Percentiles rank a stretch among this genome's conserved stretches.
Evolutionary conservation across 2,113 vertebrate genomes (phyloP).

Genomic region (Mobula birostris): DNA sequence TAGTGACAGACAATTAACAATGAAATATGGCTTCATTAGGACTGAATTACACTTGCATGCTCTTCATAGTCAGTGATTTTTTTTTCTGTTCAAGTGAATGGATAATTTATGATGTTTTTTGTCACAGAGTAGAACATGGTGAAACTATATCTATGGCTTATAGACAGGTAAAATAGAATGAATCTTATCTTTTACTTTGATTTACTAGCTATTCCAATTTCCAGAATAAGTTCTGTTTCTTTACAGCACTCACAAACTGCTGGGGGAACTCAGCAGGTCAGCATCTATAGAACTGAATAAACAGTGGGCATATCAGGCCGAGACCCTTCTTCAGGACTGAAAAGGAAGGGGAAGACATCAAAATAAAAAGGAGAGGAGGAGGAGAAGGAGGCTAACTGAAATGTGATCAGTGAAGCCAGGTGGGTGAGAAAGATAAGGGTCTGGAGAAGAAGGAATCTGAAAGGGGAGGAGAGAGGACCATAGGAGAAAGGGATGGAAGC

Average conservation of each 20-base stretch:
- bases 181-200: not conserved
- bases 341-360: no score
- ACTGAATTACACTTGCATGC: constrained; percentile 34
- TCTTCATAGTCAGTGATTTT: not conserved
- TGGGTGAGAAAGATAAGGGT: no score
- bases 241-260: not conserved
- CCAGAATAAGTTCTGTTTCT: not conserved
- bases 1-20: constrained; percentile 40
- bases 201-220: not conserved
- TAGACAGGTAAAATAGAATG: not conserved
- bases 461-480: no score
- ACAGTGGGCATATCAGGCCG: no score
- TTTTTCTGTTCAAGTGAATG: constrained; percentile 18
- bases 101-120: constrained; percentile 24
- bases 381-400: no score
- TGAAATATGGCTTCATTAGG: constrained; percentile 40
- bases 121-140: not conserved
- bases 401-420: no score
- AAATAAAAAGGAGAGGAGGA: no score
- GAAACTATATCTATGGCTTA: not conserved
- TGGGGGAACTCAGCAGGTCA: no score
- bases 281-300: no score
- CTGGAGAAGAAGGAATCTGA: no score
- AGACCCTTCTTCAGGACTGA: no score
- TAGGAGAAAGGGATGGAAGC: no score